Base-by-base conservation (phyloP, 2,888 invertebrate genomes). In the Drosophila sordidula region DNA sequence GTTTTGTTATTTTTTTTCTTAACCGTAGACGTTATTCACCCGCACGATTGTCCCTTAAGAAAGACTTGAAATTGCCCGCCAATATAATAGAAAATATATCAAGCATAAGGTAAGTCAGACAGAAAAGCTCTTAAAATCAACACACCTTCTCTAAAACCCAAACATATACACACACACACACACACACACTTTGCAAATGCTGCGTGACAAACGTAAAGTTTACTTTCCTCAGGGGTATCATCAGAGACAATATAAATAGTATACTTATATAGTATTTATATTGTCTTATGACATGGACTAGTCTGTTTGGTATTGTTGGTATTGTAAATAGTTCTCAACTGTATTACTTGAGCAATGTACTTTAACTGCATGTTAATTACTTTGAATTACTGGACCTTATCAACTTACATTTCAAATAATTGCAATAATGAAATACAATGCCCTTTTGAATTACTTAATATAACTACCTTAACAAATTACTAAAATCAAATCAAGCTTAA, bases 11-110 rank as follows among this genome's bases (percentile, higher is more conserved):
- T 36, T 42, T 49, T 65, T 72, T 74, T 59, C 61, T 67, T 56
- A 69, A 85, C 77, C 90, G 89, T 95, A 96, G 96, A 94, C 96
- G 96, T 93, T 96, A 96, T 94, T 96, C 96, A 93, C 95, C 96
- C 90, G 95, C 95, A 93, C 94, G 96, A 93, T 94, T 96, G 93
- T 96, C 96, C 92, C 94, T 96, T 93, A 95, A 96, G 93, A 96
- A 96, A 93, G 96, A 96, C 92, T 94, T 96, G 93, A 95, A 95
- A 94, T 94, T 95, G 90, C 95, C 95, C 87, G 95, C 95, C 91
- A 95, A 95, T 92, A 94, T 96, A 92, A 95, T 96, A 93, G 96
- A 96, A 93, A 95, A 94, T 93, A 93, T 95, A 89, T 94, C 93
- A 82, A 95, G 94, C 91, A 95, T 96, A 93, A 96, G 96, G 96